Evolutionary conservation across 2,113 vertebrate species (phyloP).

Genomic region (Pholis gunnellus): DNA sequence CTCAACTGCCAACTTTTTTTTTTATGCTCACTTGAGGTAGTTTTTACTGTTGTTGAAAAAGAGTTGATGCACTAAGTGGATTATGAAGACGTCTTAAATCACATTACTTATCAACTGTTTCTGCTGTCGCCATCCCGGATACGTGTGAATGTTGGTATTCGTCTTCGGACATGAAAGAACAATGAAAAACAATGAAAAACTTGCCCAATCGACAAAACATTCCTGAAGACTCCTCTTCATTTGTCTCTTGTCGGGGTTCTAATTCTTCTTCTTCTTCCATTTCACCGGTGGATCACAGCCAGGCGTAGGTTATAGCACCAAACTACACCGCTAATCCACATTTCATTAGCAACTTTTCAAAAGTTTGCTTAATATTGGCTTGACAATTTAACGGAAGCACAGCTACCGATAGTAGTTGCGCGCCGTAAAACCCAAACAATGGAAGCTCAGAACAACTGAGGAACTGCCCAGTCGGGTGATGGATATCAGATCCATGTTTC

Average conservation of each 20-base stretch:
- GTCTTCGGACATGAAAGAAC: too few relatives aligned
- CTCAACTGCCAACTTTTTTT: too few relatives aligned
- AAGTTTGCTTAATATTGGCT: not conserved
- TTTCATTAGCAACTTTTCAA: not conserved
- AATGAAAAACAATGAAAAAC: not conserved
- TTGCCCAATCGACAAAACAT: not conserved
- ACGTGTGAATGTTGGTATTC: too few relatives aligned
- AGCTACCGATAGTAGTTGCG: not conserved
- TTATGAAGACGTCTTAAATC: too few relatives aligned
- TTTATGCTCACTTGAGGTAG: too few relatives aligned
- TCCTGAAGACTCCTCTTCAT: not conserved
- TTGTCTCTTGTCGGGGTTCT: not conserved
- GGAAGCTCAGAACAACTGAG: not conserved
- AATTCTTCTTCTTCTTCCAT: not conserved
- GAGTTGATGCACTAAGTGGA: too few relatives aligned
- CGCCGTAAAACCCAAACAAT: not conserved
- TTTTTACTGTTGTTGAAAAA: too few relatives aligned
- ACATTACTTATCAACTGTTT: too few relatives aligned
- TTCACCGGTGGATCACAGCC: too few relatives aligned
- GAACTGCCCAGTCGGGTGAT: not conserved
- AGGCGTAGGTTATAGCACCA: too few relatives aligned
- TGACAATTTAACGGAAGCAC: not conserved
- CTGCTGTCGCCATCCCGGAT: too few relatives aligned
- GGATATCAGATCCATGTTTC: not conserved
- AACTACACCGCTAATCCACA: not conserved